Evolutionary conservation across 2,797 vertebrate genomes (phyloP).

Genomic region (Platalea minor): DNA sequence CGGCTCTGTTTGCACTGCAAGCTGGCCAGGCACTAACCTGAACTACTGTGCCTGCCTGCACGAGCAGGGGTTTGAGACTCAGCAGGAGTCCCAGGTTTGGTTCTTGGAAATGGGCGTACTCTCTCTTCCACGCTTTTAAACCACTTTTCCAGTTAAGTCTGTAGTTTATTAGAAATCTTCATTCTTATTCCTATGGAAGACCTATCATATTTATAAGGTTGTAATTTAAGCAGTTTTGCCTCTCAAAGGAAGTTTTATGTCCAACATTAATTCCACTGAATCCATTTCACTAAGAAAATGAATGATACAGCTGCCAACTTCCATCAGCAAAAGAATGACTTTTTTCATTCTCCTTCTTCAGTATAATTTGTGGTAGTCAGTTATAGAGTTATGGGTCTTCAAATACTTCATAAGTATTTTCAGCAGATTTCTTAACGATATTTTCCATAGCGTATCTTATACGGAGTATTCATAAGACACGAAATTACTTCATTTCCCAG

Average conservation of each 20-base stretch:
- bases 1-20: not conserved
- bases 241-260: constrained; percentile 62
- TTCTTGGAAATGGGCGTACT: not conserved
- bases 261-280: constrained; percentile 46
- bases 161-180: constrained; percentile 7
- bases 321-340: constrained; percentile 56
- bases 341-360: constrained; percentile 55
- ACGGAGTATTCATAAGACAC: not conserved
- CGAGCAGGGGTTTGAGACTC: not conserved
- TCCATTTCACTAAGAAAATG: constrained; percentile 55
- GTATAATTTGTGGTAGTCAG: constrained; percentile 54
- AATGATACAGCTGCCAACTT: constrained; percentile 61
- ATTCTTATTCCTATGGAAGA: not conserved
- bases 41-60: fast-evolving
- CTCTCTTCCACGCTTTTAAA: not conserved
- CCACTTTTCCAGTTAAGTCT: not conserved
- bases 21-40: not conserved
- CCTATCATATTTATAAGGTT: not conserved
- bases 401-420: constrained; percentile 35
- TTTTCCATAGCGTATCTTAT: not conserved
- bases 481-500: constrained; percentile 22
- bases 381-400: constrained; percentile 51
- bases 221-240: constrained; percentile 53
- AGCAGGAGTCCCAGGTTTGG: not conserved
- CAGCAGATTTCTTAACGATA: not conserved